Evolutionary conservation across 1,140 invertebrate genomes (phyloP).

Genomic region (Mya arenaria): DNA sequence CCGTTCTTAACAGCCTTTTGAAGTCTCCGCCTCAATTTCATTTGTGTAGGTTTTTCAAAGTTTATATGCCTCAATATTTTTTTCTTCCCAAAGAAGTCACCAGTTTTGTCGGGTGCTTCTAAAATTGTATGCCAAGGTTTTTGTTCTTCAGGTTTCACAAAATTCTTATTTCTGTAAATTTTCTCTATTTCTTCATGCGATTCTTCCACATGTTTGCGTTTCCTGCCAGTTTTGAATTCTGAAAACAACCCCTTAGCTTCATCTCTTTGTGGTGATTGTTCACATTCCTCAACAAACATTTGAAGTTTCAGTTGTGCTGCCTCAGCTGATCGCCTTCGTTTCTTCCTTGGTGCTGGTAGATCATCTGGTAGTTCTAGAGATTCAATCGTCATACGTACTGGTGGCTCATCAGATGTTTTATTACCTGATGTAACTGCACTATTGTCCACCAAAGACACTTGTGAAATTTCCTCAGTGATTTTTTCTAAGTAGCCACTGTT

Average conservation of each 20-base stretch:
- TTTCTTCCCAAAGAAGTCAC: constrained; percentile 40
- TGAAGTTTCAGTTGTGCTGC: not conserved
- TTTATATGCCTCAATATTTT: constrained; percentile 21
- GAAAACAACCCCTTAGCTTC: no score
- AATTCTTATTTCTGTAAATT: constrained; percentile 52
- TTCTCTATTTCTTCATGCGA: constrained; percentile 35
- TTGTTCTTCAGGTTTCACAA: constrained; percentile 44
- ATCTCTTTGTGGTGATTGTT: no score
- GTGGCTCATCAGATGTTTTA: no score
- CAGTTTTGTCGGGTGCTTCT: constrained; percentile 18
- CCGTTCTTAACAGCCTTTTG: constrained; percentile 53
- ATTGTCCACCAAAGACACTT: no score
- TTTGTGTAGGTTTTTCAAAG: constrained; percentile 41
- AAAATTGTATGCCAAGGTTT: constrained; percentile 49
- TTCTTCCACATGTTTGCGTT: constrained; percentile 18
- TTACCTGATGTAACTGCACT: no score
- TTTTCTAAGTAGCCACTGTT: no score
- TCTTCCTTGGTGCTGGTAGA: no score
- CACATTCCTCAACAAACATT: not conserved
- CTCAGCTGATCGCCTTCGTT: not conserved
- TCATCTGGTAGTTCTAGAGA: no score
- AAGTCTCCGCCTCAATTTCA: constrained; percentile 30
- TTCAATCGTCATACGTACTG: no score
- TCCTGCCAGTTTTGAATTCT: constrained; percentile 14
- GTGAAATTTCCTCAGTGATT: no score